Evolutionary conservation across 2,888 invertebrate genomes (phyloP).

Genomic region (Aelia acuminata): DNA sequence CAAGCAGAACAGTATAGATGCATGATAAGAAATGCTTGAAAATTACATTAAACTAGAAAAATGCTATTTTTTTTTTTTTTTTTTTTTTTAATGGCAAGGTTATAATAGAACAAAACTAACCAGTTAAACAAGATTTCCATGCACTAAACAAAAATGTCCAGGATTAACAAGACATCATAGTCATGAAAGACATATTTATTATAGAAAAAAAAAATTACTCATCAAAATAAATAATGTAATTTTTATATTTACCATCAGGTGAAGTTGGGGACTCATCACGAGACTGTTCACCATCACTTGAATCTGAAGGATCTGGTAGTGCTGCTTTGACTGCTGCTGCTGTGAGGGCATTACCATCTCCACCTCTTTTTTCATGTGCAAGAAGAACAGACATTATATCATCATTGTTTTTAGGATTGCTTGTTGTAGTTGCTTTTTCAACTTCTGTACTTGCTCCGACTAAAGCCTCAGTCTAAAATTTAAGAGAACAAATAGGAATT

Average conservation of each 20-base stretch:
- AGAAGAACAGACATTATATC: constrained; percentile 94
- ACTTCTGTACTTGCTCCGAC: constrained; percentile 70
- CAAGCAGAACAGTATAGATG: too few relatives aligned
- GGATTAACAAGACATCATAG: too few relatives aligned
- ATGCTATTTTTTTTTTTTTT: too few relatives aligned
- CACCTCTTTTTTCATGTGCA: constrained; percentile 87
- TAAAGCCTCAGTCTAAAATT: constrained; percentile 64
- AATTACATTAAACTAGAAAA: too few relatives aligned
- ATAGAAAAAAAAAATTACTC: neutral
- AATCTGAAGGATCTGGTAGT: constrained; percentile 74
- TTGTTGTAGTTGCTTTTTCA: constrained; percentile 73
- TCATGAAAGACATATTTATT: too few relatives aligned
- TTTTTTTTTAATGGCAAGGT: too few relatives aligned
- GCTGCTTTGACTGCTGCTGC: constrained; percentile 74
- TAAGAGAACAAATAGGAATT: neutral
- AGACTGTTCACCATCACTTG: constrained; percentile 81
- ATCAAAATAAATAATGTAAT: neutral
- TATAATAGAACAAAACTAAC: too few relatives aligned
- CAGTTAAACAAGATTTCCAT: too few relatives aligned
- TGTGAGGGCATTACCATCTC: constrained; percentile 72
- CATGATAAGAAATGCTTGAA: too few relatives aligned
- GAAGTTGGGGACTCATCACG: constrained; percentile 59
- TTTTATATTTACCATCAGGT: constrained; percentile 59
- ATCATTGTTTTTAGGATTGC: constrained; percentile 73
- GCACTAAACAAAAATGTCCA: too few relatives aligned